Base-by-base conservation (phyloP, 2,113 vertebrate species). In the Sander vitreus region DNA sequence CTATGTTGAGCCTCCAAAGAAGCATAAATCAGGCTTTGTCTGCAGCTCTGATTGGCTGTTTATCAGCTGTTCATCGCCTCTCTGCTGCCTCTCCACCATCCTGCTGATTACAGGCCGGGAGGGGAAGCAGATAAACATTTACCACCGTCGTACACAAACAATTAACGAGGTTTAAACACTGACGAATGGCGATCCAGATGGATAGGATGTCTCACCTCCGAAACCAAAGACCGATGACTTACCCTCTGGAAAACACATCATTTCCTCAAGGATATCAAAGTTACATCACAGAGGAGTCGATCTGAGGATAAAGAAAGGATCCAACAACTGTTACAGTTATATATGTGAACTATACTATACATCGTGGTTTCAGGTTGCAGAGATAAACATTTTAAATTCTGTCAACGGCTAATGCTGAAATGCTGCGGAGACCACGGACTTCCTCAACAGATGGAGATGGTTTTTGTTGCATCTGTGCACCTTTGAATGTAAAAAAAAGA, bases 51-150 rank as follows among this genome's bases (percentile, higher is more conserved):
- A 80, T 25, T 74, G 67, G 45, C 78, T 83, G 33, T 88, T 80
- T 71, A 70, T 71, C 68, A 59, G 68, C 73, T n/a, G 51, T 39
- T 66, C 51, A 13, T 73, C 59, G 55, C 60, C 69, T 33, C 73
- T 57, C 21, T 8, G 30, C 60, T 47, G 70, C 50, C 18, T 77
- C 83, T 72, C 39, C 78, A 54, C 51, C 77, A 85, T 58, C 47
- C 58, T 60, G 63, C 51, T 74, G 83, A 93, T 93, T 90, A 93
- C 68, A 93, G 90, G 50, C 23, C 1, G 16, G 14, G 7, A 43
- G 14, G 47, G 16, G 13, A 16, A 53, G 60, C 48, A 43, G 62
- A 54, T 78, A 91, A 93, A 93, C 80, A 92, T 91, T 88, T 89
- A 51, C 12, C 30, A 50, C 54, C 70, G 43, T 19, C 14, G 8